Conservation (phyloP, 2,888 invertebrate species). For the Heteromyza rotundicornis region DNA sequence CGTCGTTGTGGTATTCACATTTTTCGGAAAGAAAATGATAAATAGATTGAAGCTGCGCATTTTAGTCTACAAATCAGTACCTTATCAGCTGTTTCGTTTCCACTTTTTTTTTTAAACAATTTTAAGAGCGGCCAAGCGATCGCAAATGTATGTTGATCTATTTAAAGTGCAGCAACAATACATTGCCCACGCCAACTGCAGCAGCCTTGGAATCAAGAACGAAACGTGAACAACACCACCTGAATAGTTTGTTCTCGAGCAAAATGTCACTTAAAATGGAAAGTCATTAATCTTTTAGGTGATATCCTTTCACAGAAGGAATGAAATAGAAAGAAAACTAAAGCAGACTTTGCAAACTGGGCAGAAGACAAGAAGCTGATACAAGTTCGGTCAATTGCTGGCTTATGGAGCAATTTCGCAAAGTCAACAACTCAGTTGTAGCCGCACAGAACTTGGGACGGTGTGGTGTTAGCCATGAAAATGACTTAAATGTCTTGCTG, state of each 20-base stretch:
- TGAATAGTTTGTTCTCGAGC: conserved; percentile 31
- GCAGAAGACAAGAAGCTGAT: conserved; percentile 1
- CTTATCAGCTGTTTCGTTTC: conserved; percentile 2
- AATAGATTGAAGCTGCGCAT: conserved; percentile 21
- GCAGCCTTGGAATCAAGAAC: not conserved
- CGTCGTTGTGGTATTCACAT: no score
- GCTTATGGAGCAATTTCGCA: no score
- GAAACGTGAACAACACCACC: conserved; percentile 21
- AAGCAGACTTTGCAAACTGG: conserved; percentile 7
- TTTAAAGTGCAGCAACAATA: not conserved
- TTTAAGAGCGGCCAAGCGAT: not conserved
- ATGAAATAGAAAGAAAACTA: conserved; percentile 2
- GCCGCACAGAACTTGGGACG: not conserved
- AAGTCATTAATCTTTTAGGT: conserved; percentile 48
- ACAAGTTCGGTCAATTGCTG: conserved; percentile 21
- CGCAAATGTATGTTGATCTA: not conserved
- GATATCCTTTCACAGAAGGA: conserved; percentile 10
- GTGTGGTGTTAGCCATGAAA: not conserved
- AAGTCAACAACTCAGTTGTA: conserved; percentile 7
- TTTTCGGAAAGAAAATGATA: no score
- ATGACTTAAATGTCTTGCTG: not conserved
- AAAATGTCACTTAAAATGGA: conserved; percentile 52
- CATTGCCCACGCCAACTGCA: not conserved
- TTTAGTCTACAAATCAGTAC: conserved; percentile 7
- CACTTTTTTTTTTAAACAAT: not conserved